Base-by-base conservation (phyloP, 2,888 invertebrate genomes). In the Ormyrus nitidulus region DNA sequence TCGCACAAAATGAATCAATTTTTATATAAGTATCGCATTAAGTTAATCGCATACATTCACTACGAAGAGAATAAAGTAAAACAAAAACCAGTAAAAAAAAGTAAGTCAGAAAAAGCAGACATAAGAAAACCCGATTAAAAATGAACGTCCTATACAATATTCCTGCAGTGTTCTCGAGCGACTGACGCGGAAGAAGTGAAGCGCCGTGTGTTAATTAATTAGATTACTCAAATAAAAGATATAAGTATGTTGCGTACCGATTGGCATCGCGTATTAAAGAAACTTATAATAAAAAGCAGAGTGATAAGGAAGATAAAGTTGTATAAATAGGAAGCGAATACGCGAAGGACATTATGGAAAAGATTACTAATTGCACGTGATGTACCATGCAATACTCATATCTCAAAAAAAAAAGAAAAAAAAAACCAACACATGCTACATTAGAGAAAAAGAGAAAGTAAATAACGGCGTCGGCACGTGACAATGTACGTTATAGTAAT, bases 401-500 rank as follows among this genome's bases (percentile, higher is more conserved):
- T 85, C 85, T 82, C 80, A 83, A 82, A 8, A 11, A 83, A 34
- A 34, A 34, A 83, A 82, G 5, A 34, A 34, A 34, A 80, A 80
- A 58, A 77, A 78, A 70, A 75, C n/a, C 62, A 72, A 69, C 69
- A 79, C 72, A 82, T 84, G 83, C 84, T 83, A 83, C 84, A 85
- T 82, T 85, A 84, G 84, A 81, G 74, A 73, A 70, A 78, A 66
- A 74, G 44, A 70, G 75, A 79, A 66, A 74, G 44, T 70, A 81
- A 81, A 82, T 80, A 80, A 83, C 19, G 49, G 69, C 77, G 82
- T 85, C 83, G 82, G 77, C 68, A 79, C 81, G 62, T 72, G 61
- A 82, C 82, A 80, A 83, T 84, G 83, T 83, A 83, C 83, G 82
- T 85, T 85, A 83, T 81, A 83, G 81, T 83, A 83, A 85, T 82